Evolutionary conservation across 2,113 vertebrate genomes (phyloP).

Genomic region (Opisthocomus hoazin): DNA sequence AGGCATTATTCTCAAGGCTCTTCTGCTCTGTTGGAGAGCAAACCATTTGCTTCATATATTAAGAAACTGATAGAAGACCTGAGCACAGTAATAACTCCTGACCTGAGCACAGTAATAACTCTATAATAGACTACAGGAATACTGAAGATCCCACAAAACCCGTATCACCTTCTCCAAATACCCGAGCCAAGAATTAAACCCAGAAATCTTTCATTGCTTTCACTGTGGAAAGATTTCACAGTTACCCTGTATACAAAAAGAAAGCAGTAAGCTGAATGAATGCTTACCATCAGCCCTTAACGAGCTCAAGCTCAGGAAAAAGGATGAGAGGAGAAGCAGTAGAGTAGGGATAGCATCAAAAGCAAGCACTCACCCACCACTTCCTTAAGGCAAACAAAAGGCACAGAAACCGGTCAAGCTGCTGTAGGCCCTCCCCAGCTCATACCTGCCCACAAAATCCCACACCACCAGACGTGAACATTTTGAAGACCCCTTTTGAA

Average conservation of each 20-base stretch:
- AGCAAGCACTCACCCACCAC: not conserved
- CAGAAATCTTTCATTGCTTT: not conserved
- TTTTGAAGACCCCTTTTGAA: not conserved
- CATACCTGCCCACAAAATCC: not conserved
- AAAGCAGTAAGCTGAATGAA: not conserved
- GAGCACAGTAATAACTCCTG: no score
- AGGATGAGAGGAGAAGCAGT: not conserved
- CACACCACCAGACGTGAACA: not conserved
- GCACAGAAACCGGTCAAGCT: not conserved
- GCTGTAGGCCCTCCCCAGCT: not conserved
- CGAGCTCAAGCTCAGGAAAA: not conserved
- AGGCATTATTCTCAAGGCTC: not conserved
- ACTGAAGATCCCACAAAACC: not conserved
- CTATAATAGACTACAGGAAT: not conserved
- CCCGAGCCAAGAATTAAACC: not conserved
- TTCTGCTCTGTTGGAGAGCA: not conserved
- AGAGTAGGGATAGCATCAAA: not conserved
- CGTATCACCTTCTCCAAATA: not conserved
- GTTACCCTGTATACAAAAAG: not conserved
- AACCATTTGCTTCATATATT: not conserved
- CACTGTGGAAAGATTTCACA: not conserved
- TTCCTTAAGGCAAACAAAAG: not conserved
- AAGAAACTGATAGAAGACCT: not conserved
- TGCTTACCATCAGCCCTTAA: not conserved
- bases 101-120: not conserved